phyloP scores from a whole-genome alignment of 1,140 invertebrate species.

The Ectropis grisescens region DNA sequence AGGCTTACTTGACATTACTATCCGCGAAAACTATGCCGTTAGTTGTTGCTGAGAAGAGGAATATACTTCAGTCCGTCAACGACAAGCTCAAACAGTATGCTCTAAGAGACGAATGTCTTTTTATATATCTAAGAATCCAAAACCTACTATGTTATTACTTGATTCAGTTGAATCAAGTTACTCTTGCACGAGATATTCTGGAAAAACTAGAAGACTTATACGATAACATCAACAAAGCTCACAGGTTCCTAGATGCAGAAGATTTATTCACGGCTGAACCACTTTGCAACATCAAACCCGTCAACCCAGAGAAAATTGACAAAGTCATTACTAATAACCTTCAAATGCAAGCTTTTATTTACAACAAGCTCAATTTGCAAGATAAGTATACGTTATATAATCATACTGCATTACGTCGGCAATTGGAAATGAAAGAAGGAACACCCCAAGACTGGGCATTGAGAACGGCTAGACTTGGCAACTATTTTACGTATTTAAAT shows the following conservation, averaged over 20 bases:
- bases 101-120: conserved; percentile 39
- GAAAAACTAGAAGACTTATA: conserved; percentile 52
- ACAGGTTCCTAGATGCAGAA: conserved; percentile 45
- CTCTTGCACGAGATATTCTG: conserved; percentile 34
- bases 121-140: conserved; percentile 51
- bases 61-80: conserved; percentile 30
- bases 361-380: conserved; percentile 58
- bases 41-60: conserved; percentile 36
- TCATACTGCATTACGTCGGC: conserved; percentile 73
- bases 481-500: conserved; percentile 63
- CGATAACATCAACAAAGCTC: conserved; percentile 36
- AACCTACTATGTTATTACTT: conserved; percentile 55
- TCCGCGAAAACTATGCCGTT: conserved; percentile 42
- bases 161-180: conserved; percentile 40
- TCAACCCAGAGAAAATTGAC: conserved; percentile 58
- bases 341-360: conserved; percentile 64
- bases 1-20: conserved; percentile 41
- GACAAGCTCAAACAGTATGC: conserved; percentile 41
- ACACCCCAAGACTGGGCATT: conserved; percentile 75
- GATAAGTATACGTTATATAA: conserved; percentile 72
- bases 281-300: conserved; percentile 26
- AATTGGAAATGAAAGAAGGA: conserved; percentile 72
- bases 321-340: conserved; percentile 64
- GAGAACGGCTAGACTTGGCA: conserved; percentile 74
- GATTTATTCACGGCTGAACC: conserved; percentile 40